A percentile compares a stretch with the other conserved stretches of the same genome.
Evolutionary conservation across 2,797 vertebrate genomes (phyloP).

Genomic region (Sarcoramphus papa): DNA sequence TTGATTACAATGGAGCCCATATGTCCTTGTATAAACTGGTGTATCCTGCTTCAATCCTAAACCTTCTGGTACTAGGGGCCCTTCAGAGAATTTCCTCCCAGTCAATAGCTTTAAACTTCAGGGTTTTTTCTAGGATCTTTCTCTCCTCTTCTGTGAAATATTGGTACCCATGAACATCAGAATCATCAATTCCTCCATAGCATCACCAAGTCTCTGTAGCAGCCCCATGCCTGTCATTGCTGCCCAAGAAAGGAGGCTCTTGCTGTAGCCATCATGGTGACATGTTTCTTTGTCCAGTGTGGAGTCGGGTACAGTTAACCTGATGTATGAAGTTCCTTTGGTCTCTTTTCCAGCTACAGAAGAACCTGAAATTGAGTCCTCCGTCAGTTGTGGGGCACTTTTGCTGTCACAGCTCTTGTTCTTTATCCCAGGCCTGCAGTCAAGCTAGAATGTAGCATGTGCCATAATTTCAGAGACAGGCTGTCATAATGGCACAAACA

Average conservation of each 20-base stretch:
- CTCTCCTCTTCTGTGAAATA: neutral
- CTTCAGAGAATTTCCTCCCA: neutral
- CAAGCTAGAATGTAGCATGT: neutral
- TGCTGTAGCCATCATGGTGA: rapidly evolving
- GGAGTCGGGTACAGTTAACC: neutral
- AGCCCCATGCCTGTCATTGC: neutral
- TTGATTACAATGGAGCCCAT: neutral
- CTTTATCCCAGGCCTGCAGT: neutral
- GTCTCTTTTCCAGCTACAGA: neutral
- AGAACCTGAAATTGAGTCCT: neutral
- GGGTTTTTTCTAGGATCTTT: neutral
- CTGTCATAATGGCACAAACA: neutral
- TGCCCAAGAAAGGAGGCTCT: neutral
- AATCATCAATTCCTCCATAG: neutral
- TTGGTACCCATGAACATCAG: neutral
- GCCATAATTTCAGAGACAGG: neutral
- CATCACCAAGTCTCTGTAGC: neutral
- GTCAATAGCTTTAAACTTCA: neutral
- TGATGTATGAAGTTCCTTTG: neutral
- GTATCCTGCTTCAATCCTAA: neutral
- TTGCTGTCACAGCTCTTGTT: neutral
- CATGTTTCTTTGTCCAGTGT: neutral
- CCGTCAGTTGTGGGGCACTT: neutral
- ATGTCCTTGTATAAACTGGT: neutral
- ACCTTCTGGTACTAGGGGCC: neutral